Base-by-base conservation (phyloP, 2,113 vertebrate genomes). In the Phalacrocorax brasilianus region DNA sequence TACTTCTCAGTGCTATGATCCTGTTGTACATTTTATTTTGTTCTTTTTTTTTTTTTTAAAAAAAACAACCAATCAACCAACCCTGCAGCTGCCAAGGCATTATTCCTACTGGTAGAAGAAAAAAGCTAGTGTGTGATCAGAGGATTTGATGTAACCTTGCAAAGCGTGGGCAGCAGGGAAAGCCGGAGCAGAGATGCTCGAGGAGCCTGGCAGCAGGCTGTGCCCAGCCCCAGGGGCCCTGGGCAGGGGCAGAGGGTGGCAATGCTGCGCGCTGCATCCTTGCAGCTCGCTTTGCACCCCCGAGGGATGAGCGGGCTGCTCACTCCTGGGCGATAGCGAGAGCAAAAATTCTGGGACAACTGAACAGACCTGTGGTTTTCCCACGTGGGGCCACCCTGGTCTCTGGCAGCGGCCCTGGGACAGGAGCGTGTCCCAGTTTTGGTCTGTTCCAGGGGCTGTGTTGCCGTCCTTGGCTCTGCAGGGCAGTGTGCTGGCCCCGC, bases 321-420 rank as follows among this genome's bases (percentile, higher is more conserved):
- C 2, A 1, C n/a, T 82, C 24, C 62, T 23, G 30, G 53, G 22
- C 1, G 4, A 32, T 33, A 68, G 63, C 0, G 0, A 24, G 21
- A 66, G 11, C 28, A 38, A 22, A 50, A 26, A 6, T 18, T 27
- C 19, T 66, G 56, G 53, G 27, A 77, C 9, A 30, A n/a, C 16
- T 3, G 1, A 3, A 2, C 8, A 2, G 26, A 47, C 8, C 35
- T 32, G 6, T 5, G 17, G 24, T 19, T 58, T 35, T 42, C 45
- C 32, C 22, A 3, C 5, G 3, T 0, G 1, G 47, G 45, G 6
- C 5, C 67, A 80, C 24, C n/a, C 23, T 38, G 0, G 0, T 24
- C 33, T 19, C 32, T 28, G 18, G 12, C 7, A 2, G 26, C 14
- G 35, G 8, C n/a, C 12, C 52, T 8, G 67, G 9, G 30, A 26